A percentile compares a stretch with the other conserved stretches of the same genome.
phyloP scores from a whole-genome alignment of 1,140 invertebrate species.

The Oncopeltus fasciatus region DNA sequence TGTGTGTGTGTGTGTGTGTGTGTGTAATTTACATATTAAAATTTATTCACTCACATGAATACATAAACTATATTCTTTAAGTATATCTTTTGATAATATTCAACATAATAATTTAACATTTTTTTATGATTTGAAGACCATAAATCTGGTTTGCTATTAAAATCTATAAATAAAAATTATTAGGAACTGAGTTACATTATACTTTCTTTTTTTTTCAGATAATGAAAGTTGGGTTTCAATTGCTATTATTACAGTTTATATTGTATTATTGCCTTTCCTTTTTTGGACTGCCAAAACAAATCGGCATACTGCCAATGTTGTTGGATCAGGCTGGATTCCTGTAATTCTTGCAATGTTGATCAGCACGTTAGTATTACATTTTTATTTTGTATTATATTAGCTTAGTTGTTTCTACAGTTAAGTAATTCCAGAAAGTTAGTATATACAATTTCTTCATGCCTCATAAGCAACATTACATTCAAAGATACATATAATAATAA shows the following conservation, averaged over 20 bases:
- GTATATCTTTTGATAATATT: not conserved
- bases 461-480: no score
- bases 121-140: not conserved
- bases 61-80: no score
- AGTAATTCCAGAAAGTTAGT: no score
- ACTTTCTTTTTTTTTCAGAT: constrained; percentile 20
- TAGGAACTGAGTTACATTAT: no score
- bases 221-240: constrained; percentile 19
- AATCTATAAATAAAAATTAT: no score
- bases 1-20: no score
- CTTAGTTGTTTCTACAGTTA: no score
- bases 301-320: constrained; percentile 56
- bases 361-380: constrained; percentile 42
- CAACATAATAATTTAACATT: not conserved
- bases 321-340: constrained; percentile 70
- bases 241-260: constrained; percentile 8
- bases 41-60: no score
- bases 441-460: no score
- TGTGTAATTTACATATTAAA: no score
- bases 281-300: constrained; percentile 62
- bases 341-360: constrained; percentile 76
- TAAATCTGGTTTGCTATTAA: not conserved
- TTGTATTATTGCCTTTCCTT: constrained; percentile 59
- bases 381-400: no score
- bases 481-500: no score